Evolutionary conservation across 2,888 invertebrate genomes (phyloP).

Genomic region (Meta bourneti): DNA sequence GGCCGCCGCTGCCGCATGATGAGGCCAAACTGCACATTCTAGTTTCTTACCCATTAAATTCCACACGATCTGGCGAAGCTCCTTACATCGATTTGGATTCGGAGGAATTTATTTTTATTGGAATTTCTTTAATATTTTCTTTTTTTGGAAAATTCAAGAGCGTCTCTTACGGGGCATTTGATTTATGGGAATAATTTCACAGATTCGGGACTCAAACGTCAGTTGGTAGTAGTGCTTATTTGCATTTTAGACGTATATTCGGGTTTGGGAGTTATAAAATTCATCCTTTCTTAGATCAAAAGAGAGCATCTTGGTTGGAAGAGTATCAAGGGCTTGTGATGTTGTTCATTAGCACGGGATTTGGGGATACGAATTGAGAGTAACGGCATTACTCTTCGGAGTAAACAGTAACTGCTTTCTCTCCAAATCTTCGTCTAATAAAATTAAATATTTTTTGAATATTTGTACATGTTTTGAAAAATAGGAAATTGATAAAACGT

Average conservation of each 20-base stretch:
- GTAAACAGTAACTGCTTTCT: no score
- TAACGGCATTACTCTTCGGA: no score
- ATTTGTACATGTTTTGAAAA: no score
- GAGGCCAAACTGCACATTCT: slow-evolving; percentile 45
- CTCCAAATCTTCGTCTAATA: no score
- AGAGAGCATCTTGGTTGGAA: no score
- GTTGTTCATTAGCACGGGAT: no score
- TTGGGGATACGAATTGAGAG: no score
- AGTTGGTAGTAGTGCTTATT: background rate
- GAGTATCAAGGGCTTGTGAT: no score
- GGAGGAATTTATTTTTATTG: slow-evolving; percentile 30
- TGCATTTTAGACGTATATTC: background rate
- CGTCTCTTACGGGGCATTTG: background rate
- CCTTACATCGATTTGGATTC: slow-evolving; percentile 48
- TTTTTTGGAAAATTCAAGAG: slow-evolving; percentile 21
- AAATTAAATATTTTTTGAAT: no score
- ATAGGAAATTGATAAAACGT: no score
- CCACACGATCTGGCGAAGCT: slow-evolving; percentile 29
- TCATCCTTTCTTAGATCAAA: no score
- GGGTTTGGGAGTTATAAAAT: no score
- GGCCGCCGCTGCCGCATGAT: slow-evolving; percentile 52
- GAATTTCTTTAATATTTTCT: background rate
- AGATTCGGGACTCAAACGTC: slow-evolving; percentile 1
- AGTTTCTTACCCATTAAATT: slow-evolving; percentile 20
- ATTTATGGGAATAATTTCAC: slow-evolving; percentile 2